Evolutionary conservation across 2,888 invertebrate genomes (phyloP), one percentile per base, ranked within the genome.

Genomic region (Leptinotarsa rubiginosa): DNA sequence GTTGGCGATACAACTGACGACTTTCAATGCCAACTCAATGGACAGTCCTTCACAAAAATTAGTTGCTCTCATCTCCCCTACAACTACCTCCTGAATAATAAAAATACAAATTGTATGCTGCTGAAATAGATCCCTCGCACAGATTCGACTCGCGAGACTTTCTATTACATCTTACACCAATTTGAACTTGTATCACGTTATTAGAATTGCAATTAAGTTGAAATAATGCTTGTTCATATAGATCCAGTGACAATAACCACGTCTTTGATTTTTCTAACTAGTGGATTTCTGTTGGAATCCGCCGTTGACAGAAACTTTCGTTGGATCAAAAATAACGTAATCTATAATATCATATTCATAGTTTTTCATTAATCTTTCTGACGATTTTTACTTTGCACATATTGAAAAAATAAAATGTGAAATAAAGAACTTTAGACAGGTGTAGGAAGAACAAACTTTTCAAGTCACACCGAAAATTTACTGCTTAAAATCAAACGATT

Each of bases 131-230:
- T 68, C 10, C 31, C 31, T 18, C 16, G 31, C 22, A 25, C 31
- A 68, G 68, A 68, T 68, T 52, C 54, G 12, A 31, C 31, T 31
- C 54, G 16, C 31, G 31, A 68, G 54, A 68, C 68, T 68, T 68
- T 68, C 68, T 68, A 68, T 31, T 41, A 68, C 52, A 68, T 68
- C 31, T 54, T 18, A 68, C 41, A 68, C 68, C 25, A 52, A 68
- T 68, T 68, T 68, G 18, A 50, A 50, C 31, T 54, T 52, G 54
- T 41, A 68, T 68, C 68, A 54, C 68, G 68, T 68, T 68, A 54
- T 68, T 68, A 20, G 13, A 56, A 15, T 16, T 25, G 56, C 15
- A 56, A 56, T 56, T 56, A 56, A 56, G 22, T 22, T 22, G 4
- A 15, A 15, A 56, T 56, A 13, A 56, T 22, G 13, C 56, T 56